phyloP scores from a whole-genome alignment of 1,140 invertebrate species.

The Trichomalopsis sarcophagae region DNA sequence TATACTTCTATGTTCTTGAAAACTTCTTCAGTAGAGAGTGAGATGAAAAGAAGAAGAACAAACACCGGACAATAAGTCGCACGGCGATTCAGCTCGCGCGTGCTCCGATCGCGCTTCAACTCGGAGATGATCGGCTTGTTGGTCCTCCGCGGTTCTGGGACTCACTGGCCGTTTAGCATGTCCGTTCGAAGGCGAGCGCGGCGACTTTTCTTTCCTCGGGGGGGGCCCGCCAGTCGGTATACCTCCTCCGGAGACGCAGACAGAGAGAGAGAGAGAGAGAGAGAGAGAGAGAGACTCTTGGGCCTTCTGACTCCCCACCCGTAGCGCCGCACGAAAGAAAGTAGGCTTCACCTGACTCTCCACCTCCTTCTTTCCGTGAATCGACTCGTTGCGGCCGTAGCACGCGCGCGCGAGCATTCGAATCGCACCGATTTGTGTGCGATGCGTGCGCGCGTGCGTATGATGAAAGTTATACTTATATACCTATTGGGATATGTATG shows the following conservation, averaged over 20 bases:
- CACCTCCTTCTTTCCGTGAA: conserved; percentile 58
- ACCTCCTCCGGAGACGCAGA: background rate
- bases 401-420: conserved; percentile 41
- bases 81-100: background rate
- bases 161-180: conserved; percentile 52
- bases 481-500: background rate
- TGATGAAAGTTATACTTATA: conserved; percentile 32
- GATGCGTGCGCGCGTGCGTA: no score
- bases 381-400: conserved; percentile 54
- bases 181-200: conserved; percentile 24
- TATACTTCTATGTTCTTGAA: background rate
- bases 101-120: background rate
- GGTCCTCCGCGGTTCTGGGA: conserved; percentile 43
- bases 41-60: background rate
- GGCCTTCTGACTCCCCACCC: conserved; percentile 20
- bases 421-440: background rate
- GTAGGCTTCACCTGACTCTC: conserved; percentile 60
- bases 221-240: background rate
- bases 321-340: conserved; percentile 54
- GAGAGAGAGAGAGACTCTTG: background rate
- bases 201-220: conserved; percentile 43
- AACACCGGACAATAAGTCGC: background rate
- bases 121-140: conserved; percentile 26
- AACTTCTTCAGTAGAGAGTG: background rate
- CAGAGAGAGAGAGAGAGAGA: background rate